phyloP scores from a whole-genome alignment of 2,797 vertebrate genomes.

The Podarcis siculus region DNA sequence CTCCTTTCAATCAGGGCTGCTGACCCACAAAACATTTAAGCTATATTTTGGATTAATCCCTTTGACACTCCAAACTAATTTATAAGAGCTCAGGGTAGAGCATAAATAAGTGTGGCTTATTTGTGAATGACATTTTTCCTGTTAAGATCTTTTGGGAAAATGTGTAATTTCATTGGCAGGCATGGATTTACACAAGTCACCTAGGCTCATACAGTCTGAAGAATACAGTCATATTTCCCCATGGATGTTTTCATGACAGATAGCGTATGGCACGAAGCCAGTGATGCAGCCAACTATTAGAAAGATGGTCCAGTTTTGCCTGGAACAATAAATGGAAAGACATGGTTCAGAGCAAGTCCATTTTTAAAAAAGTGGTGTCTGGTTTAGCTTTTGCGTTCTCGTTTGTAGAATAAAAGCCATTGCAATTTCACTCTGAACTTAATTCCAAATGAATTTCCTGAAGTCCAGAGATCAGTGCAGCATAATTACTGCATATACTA shows the following conservation, averaged over 20 bases:
- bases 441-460: not conserved
- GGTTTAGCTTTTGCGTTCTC: not conserved
- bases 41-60: constrained; percentile 4
- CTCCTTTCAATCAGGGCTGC: constrained; percentile 20
- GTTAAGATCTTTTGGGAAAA: constrained; percentile 47
- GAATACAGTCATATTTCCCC: constrained; percentile 24
- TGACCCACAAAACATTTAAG: constrained; percentile 44
- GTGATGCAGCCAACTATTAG: constrained; percentile 39
- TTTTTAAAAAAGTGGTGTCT: not conserved
- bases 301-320: constrained; percentile 24
- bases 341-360: constrained; percentile 19
- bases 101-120: constrained; percentile 31
- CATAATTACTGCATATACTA: not conserved
- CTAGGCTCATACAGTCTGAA: constrained; percentile 34
- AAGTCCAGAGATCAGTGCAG: not conserved
- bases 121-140: constrained; percentile 48
- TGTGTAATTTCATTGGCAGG: constrained; percentile 36
- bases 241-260: constrained; percentile 46
- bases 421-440: not conserved
- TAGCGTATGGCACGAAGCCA: constrained; percentile 29
- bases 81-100: constrained; percentile 36
- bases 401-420: not conserved
- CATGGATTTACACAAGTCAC: constrained; percentile 34
- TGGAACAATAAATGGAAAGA: constrained; percentile 20
- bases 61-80: constrained; percentile 35